Percentiles rank a stretch among this genome's conserved stretches.
phyloP scores from a whole-genome alignment of 2,888 invertebrate genomes.

The Ephialtes manifestator region DNA sequence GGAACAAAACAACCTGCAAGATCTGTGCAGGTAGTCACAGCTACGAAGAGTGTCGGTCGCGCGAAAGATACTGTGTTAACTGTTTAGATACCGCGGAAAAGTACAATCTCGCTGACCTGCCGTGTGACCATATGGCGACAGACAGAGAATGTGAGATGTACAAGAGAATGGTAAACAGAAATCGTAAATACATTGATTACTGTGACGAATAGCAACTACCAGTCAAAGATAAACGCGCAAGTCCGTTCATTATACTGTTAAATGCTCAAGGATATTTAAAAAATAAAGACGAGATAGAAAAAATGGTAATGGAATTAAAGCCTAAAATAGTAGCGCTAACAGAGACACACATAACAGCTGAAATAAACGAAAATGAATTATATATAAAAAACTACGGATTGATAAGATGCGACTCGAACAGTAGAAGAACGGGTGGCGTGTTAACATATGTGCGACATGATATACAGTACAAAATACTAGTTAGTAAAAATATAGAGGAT shows the following conservation, averaged over 20 bases:
- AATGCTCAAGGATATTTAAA: slow-evolving; percentile 10
- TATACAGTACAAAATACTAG: not conserved
- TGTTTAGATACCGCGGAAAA: not conserved
- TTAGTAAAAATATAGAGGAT: slow-evolving; percentile 7
- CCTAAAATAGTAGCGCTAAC: not conserved
- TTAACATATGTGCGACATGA: slow-evolving; percentile 1
- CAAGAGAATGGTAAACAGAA: slow-evolving; percentile 1
- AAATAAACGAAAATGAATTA: not conserved
- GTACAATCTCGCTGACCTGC: not conserved
- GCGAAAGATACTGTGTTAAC: slow-evolving; percentile 6
- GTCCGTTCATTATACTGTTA: not conserved
- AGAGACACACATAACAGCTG: slow-evolving; percentile 4
- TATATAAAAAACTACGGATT: not conserved
- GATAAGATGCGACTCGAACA: not conserved
- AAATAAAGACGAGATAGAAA: slow-evolving; percentile 15
- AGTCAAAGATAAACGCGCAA: not conserved
- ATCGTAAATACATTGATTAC: slow-evolving; percentile 3
- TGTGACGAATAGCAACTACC: slow-evolving; percentile 21
- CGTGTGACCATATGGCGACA: slow-evolving; percentile 22
- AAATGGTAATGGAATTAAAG: not conserved
- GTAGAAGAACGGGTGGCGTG: not conserved
- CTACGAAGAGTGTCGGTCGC: not conserved
- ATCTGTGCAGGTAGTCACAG: not conserved
- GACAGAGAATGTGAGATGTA: slow-evolving; percentile 15
- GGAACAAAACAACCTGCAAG: not conserved